Evolutionary conservation across 1,140 invertebrate genomes (phyloP), one percentile per base, ranked within the genome.

Genomic region (Armadillidium nasatum): DNA sequence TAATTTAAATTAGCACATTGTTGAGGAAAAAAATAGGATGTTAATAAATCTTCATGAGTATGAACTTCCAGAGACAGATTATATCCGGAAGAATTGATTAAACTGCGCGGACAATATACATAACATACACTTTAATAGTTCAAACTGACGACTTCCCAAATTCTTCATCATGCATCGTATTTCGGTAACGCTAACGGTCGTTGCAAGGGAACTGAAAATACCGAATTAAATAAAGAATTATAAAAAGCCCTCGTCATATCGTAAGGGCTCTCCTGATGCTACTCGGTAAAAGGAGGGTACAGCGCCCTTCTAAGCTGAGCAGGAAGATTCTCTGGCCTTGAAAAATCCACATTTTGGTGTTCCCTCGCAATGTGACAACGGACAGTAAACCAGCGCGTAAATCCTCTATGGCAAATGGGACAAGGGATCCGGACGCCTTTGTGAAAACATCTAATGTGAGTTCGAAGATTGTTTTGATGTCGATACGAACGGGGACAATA

Each of bases 401-500:
- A 95, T n/a, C 93, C 94, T 74, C 93, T 89, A 82, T 90, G 87
- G 85, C 93, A 94, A 85, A 92, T 93, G 23, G 93, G 93, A 84
- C 93, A 94, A 6, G 92, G 92, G 82, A 94, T 93, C 10, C 93
- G 88, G 79, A 94, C 94, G 66, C 93, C 93, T 85, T 94, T 93
- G 85, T 95, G 93, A 82, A 93, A 89, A 83, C 94, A 93, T 70
- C 93, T 86, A 83, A 95, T 94, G 85, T 95, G 93, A 67, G 93
- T 93, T 66, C 93, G 89, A 82, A 95, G 85, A 84, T 95, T 95
- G 83, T 93, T 95, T 87, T 95, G 93, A 84, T 95, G 95, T 54
- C 93, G 93, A 85, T 95, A 95, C n/a, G 94, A 87, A 82, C 93
- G 89, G 85, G 95, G 93, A 87, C 93, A 95, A 84, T 92, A 94